A percentile compares a stretch with the other conserved stretches of the same genome.
Evolutionary conservation across 2,113 vertebrate species (phyloP).

Genomic region (Semnornis frantzii): DNA sequence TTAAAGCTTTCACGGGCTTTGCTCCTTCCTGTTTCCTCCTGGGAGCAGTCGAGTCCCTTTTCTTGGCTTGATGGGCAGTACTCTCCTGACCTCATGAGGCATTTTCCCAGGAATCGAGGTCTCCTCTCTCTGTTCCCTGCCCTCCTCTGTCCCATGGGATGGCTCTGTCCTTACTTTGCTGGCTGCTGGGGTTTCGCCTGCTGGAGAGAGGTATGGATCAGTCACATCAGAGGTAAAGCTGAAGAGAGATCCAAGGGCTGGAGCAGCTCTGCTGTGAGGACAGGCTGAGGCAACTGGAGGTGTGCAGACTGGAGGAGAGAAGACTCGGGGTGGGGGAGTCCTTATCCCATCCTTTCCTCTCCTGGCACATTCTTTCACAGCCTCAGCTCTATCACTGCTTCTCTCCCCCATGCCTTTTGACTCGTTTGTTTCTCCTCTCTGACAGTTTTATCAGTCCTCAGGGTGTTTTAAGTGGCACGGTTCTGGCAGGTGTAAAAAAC

Average conservation of each 20-base stretch:
- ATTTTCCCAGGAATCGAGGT: conserved; percentile 58
- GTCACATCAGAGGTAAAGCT: background rate
- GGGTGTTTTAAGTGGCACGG: background rate
- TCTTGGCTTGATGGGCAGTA: conserved; percentile 32
- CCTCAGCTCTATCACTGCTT: background rate
- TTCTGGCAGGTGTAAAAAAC: background rate
- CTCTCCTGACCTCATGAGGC: conserved; percentile 35
- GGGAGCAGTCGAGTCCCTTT: conserved; percentile 6
- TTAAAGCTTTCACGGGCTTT: conserved; percentile 17
- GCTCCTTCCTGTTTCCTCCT: conserved; percentile 15
- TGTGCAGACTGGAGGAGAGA: too few species aligned
- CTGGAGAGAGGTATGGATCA: background rate
- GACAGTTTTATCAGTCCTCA: background rate
- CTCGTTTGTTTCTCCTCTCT: background rate
- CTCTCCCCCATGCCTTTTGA: background rate
- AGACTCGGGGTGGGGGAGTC: too few species aligned
- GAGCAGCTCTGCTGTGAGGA: too few species aligned
- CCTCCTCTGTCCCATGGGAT: background rate
- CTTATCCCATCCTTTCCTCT: background rate
- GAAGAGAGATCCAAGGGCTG: background rate
- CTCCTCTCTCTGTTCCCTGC: conserved; percentile 1
- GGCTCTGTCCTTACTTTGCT: background rate
- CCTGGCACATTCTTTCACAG: background rate
- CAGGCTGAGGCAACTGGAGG: too few species aligned
- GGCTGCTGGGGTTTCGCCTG: background rate